Evolutionary conservation across 1,140 invertebrate species (phyloP), one percentile per base, ranked within the genome.

Genomic region (Drosophila tani): DNA sequence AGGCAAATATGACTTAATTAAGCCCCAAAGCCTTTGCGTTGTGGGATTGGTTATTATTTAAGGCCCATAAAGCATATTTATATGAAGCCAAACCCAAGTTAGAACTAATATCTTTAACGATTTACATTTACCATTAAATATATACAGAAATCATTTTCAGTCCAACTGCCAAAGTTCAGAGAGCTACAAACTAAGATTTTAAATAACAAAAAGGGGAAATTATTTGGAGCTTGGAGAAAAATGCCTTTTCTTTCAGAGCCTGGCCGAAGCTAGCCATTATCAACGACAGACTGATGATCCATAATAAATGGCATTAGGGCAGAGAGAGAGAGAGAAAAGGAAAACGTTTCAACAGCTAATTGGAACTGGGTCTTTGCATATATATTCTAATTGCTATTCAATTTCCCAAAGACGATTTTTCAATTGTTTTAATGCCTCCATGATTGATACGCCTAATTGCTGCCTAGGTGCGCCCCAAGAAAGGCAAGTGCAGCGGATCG

Each of bases 371-470:
- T 5, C 21, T 70, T 68, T 79, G 35, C 67, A 58, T 82, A 60
- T 82, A 60, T 74, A 75, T 90, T 88, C 77, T 81, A 88, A 90
- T 88, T 88, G 81, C 81, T 43, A 59, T 84, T 87, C 84, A 88
- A 88, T 88, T 78, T 87, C 68, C 69, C 68, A 84, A 90, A 84
- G 78, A 84, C 81, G 83, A 84, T 88, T 90, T 90, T 90, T 84
- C 85, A 88, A 84, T 90, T 88, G 85, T 88, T 78, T 71, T 90
- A 84, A 88, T 88, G 84, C 85, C 81, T 68, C 69, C 65, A 90
- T 84, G 85, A 88, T 88, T 84, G 84, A 88, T 88, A 75, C 81
- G 41, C 87, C 84, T 88, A 88, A 88, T 88, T 90, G 84, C 63
- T 47, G 79, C 27, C 50, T 68, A 64, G 69, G 27, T 65, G 82